Evolutionary conservation across 2,113 vertebrate genomes (phyloP), one percentile per base, ranked within the genome.

Genomic region (Fregetta grallaria): DNA sequence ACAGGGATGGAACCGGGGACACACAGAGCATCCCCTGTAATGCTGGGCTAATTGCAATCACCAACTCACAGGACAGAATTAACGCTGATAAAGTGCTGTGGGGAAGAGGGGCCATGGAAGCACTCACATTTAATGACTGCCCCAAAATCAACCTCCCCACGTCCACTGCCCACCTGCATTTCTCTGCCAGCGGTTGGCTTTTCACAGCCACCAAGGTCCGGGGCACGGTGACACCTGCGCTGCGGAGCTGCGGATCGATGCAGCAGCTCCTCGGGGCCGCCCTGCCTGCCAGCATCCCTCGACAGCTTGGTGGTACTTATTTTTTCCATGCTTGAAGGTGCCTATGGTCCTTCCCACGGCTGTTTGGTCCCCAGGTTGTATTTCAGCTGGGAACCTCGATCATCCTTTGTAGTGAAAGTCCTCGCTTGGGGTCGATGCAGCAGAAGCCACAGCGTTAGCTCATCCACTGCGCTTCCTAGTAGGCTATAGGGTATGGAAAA

Each of bases 361-460:
- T 0, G 3, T 3, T 77, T 15, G 3, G 0, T n/a, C 55, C 50
- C 77, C 5, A 2, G 0, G 22, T 0, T 58, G 77, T 32, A 1
- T 56, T 44, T 47, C 58, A 30, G 78, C 47, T 62, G 21, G 74
- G 76, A 77, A 30, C 34, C 45, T 6, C 3, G 0, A 56, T 5
- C 79, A 32, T 25, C 1, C 7, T 70, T n/a, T 0, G 3, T 1
- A 38, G 86, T 7, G 62, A 55, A 36, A 25, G 40, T 44, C 82
- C 78, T 75, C 2, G 1, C 62, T 67, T 1, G 0, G 58, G 74
- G 32, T 26, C 5, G 26, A 0, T 2, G 11, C 65, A 8, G 55
- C 22, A 6, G 36, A 14, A 86, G 42, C 55, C 65, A 3, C 1
- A 0, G 49, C 7, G 3, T 86, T 36, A 74, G 38, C 84, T 91